These are phyloP conservation scores for Bombus vancouverensis DNA, from an alignment of 1,140 invertebrate species.

Conservation along the genomic window DNA sequence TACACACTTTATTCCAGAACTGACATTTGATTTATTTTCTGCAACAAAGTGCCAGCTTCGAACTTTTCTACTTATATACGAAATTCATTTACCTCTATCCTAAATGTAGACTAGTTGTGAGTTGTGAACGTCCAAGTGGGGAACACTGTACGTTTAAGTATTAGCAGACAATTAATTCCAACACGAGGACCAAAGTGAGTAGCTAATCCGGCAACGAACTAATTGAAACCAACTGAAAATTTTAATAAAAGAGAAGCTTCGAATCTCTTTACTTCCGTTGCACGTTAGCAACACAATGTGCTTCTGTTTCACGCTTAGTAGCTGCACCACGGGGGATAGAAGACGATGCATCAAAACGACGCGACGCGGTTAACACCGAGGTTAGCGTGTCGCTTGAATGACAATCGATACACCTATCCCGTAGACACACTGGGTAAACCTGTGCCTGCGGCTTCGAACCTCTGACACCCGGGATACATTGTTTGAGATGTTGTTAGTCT, in stretches of 20 bases:
- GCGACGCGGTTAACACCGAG: slow-evolving; percentile 51
- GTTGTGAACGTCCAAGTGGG: too few species aligned
- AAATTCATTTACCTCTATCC: too few species aligned
- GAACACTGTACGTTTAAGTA: too few species aligned
- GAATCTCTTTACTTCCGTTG: not conserved
- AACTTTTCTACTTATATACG: too few species aligned
- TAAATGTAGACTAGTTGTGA: too few species aligned
- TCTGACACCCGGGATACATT: slow-evolving; percentile 62
- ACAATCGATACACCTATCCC: slow-evolving; percentile 64
- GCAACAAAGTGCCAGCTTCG: too few species aligned
- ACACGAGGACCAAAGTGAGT: too few species aligned
- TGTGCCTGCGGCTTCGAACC: slow-evolving; percentile 34
- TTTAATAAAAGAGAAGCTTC: not conserved
- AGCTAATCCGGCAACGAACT: too few species aligned
- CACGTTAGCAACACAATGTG: not conserved
- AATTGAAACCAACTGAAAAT: too few species aligned
- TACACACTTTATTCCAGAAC: too few species aligned
- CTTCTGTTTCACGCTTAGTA: not conserved
- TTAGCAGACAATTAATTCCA: too few species aligned
- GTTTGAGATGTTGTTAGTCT: slow-evolving; percentile 68
- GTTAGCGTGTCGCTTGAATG: slow-evolving; percentile 44
- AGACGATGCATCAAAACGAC: slow-evolving; percentile 49
- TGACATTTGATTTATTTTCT: too few species aligned
- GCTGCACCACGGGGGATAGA: slow-evolving; percentile 36
- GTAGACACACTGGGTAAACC: slow-evolving; percentile 48